Conservation (phyloP, 2,113 vertebrate species). For the Hipposideros armiger region DNA sequence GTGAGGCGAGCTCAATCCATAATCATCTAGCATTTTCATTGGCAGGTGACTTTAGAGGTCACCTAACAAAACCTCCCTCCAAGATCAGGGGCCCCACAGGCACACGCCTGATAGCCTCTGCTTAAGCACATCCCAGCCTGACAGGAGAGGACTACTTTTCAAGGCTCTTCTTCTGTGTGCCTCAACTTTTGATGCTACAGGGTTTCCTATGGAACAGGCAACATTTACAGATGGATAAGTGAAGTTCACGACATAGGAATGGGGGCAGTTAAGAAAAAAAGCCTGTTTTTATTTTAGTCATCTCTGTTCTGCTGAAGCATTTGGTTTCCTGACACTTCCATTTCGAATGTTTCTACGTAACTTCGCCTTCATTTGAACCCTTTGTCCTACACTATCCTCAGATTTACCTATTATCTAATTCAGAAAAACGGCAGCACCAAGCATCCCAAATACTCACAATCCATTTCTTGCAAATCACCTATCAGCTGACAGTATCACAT, state of each 20-base stretch:
- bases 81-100: background rate
- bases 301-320: background rate
- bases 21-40: background rate
- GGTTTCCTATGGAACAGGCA: background rate
- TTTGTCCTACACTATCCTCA: background rate
- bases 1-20: background rate
- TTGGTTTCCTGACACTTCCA: background rate
- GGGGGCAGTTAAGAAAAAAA: background rate
- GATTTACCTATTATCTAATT: background rate
- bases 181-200: background rate
- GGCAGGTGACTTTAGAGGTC: background rate
- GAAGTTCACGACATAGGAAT: background rate
- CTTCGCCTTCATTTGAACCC: background rate
- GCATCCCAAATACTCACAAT: constrained; percentile 27
- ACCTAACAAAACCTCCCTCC: background rate
- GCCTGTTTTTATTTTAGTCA: background rate
- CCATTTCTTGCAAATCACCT: constrained; percentile 3
- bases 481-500: background rate
- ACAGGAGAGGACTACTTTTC: background rate
- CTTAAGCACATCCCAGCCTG: background rate
- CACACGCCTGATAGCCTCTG: background rate
- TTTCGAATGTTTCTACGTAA: background rate
- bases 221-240: background rate
- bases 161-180: background rate
- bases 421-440: background rate